Evolutionary conservation across 2,888 invertebrate species (phyloP).

Genomic region (Brachylomia viminalis): DNA sequence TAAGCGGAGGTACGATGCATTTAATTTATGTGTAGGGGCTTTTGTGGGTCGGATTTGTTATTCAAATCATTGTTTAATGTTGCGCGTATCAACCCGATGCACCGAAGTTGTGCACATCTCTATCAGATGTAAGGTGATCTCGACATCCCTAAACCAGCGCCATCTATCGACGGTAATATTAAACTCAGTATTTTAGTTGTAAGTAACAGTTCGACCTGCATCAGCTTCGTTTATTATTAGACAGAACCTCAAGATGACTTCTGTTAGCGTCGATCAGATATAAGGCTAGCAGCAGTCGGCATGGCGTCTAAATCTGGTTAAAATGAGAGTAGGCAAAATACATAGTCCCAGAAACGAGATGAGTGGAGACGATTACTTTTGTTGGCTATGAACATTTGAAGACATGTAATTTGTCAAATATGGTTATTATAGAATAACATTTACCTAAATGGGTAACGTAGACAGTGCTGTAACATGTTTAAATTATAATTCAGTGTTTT

Average conservation of each 20-base stretch:
- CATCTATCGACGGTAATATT: conserved; percentile 61
- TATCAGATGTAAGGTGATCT: conserved; percentile 27
- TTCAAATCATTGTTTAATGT: conserved; percentile 66
- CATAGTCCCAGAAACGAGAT: conserved; percentile 55
- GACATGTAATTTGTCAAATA: conserved; percentile 46
- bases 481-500: conserved; percentile 61
- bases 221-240: conserved; percentile 66
- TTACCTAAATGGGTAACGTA: conserved; percentile 50
- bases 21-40: conserved; percentile 84
- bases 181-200: conserved; percentile 43
- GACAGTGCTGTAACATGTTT: conserved; percentile 59
- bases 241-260: conserved; percentile 64
- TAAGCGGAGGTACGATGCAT: conserved; percentile 87
- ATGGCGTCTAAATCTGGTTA: conserved; percentile 73
- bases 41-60: conserved; percentile 76
- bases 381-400: conserved; percentile 57
- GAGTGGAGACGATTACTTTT: conserved; percentile 53
- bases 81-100: conserved; percentile 13
- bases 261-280: conserved; percentile 58
- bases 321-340: conserved; percentile 74
- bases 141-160: conserved; percentile 33
- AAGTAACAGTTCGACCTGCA: conserved; percentile 63
- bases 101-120: conserved; percentile 2
- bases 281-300: conserved; percentile 59
- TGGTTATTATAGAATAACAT: conserved; percentile 51